Base-by-base conservation (phyloP, 2,888 invertebrate species). In the Stenichneumon culpator region DNA sequence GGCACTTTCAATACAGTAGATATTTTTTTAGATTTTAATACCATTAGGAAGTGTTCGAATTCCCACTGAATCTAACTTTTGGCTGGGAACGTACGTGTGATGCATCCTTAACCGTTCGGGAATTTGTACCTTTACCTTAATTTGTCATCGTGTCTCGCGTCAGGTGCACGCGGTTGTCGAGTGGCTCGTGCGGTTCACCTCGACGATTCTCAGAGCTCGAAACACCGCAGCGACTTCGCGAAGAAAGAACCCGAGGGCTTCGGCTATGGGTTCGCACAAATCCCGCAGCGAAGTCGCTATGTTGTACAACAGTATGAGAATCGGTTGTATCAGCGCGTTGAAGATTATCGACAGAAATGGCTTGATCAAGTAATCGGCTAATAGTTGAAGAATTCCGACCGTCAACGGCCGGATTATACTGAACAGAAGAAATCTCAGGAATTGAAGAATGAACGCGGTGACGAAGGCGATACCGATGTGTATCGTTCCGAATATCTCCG, bases 361-460 rank as follows among this genome's bases (percentile, higher is more conserved):
- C 93, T 96, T 97, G 84, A 96, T 92, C 89, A 96, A 95, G 89
- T 96, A 96, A 94, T 97, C 97, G 0, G 97, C 95, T 6, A 95
- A 91, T 88, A 96, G 92, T 91, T 96, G 96, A 0, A 96, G 90
- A 25, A 96, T 89, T 1, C 96, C 96, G 54, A 96, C 95, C 0
- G 95, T 94, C 19, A 96, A 89, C 0, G 96, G 96, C 68, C 96
- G 95, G 4, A 96, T 86, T 36, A 96, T 88, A 73, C 95, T 95
- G 89, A 95, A 95, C 11, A 96, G 91, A 0, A 96, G 36, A 88
- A 96, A 95, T 82, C 95, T 95, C 81, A 96, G 94, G 0, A 95
- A 90, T 90, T 96, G 96, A 44, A 96, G 93, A 52, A 96, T 88
- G 88, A 96, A 96, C 3, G 96, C 94, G 0, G 96, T 95, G 5